These are phyloP conservation scores for Drepanosiphum platanoidis DNA, from an alignment of 2,888 invertebrate genomes.

Conservation along the genomic window DNA sequence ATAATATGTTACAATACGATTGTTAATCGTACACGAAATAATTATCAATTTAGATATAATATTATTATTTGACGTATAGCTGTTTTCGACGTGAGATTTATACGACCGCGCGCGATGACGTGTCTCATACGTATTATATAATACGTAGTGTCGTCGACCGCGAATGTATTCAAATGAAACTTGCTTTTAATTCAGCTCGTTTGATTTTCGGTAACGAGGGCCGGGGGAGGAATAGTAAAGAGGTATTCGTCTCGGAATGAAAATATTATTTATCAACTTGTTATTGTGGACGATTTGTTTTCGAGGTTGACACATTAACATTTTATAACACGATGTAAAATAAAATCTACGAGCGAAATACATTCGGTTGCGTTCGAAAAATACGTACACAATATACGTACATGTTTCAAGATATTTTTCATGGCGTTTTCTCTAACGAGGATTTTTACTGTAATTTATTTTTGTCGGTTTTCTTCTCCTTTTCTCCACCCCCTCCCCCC, in stretches of 20 bases:
- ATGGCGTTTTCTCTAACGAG: slow-evolving; percentile 17
- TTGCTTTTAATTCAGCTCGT: background rate
- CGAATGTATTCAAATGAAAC: background rate
- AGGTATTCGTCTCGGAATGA: background rate
- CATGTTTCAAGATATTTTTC: slow-evolving; percentile 47
- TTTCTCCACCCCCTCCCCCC: no score
- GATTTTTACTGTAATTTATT: slow-evolving; percentile 35
- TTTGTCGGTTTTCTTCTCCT: slow-evolving; percentile 1
- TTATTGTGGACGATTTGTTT: slow-evolving; percentile 41
- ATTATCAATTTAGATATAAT: no score
- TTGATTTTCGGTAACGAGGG: background rate
- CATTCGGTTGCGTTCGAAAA: slow-evolving; percentile 8
- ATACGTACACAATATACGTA: no score
- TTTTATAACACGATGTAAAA: slow-evolving; percentile 32
- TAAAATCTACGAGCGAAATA: slow-evolving; percentile 5
- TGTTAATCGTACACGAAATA: no score
- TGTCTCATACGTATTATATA: background rate
- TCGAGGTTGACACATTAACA: slow-evolving; percentile 49
- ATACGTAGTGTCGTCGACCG: background rate
- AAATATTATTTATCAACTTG: slow-evolving; percentile 10
- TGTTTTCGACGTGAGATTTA: no score
- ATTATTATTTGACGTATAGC: no score
- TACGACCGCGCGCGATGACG: background rate
- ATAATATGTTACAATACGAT: no score
- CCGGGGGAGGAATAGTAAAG: no score